Evolutionary conservation across 2,113 vertebrate genomes (phyloP), one percentile per base, ranked within the genome.

Genomic region (Aegithalos caudatus): DNA sequence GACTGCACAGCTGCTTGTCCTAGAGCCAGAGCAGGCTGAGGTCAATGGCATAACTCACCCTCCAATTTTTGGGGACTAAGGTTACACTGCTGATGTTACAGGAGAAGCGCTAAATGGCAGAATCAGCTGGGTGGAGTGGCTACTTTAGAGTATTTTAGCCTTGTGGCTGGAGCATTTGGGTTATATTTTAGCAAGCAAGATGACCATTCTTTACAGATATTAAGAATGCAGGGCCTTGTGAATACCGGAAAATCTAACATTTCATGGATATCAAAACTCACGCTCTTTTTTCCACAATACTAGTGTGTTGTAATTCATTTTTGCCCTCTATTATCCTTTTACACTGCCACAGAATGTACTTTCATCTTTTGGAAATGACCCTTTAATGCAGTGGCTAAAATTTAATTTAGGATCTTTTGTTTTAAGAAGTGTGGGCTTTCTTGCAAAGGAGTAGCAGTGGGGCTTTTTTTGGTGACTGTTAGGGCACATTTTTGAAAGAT

Each of bases 161-260:
- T 40, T 29, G 77, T 84, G 91, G 65, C 91, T 94, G 56, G 69
- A 91, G 83, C 5, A 1, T 74, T 94, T 84, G 83, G 28, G 86
- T 89, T 92, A 53, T 71, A 86, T 94, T 94, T 95, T 86, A 95
- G 86, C 92, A 89, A 81, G 51, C 12, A 44, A 92, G 95, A 91
- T 96, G 95, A 95, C 95, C 95, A 60, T 96, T 96, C 94, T 97
- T 95, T 96, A 91, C 91, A 97, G 89, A 97, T 94, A 95, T 96
- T 96, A 97, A 94, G 92, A 91, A 95, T 86, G 86, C 92, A 92
- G 80, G 90, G 91, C 82, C 91, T 96, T 79, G 81, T 95, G 95
- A 97, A 95, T 67, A 95, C 91, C 91, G 92, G 92, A 97, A 97
- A 97, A 96, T 96, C 71, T 71, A 94, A 86, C 92, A 96, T 97